Evolutionary conservation across 2,888 invertebrate genomes (phyloP).

Genomic region (Morpho deidamia): DNA sequence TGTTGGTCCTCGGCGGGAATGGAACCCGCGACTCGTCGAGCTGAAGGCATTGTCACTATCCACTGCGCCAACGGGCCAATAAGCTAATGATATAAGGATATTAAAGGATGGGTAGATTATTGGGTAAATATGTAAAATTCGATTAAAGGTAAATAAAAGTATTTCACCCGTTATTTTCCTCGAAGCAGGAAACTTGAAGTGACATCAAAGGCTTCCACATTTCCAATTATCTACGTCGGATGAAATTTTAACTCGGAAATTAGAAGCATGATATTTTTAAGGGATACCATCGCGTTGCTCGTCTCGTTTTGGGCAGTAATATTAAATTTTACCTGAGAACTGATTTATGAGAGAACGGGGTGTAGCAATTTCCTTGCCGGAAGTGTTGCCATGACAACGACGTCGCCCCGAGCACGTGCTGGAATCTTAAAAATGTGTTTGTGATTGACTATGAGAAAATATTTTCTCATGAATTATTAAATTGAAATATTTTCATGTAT

Average conservation of each 20-base stretch:
- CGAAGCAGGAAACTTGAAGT: conserved; percentile 2
- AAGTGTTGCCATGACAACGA: conserved; percentile 49
- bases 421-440: conserved; percentile 2
- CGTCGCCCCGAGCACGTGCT: conserved; percentile 1
- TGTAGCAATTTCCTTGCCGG: conserved; percentile 63
- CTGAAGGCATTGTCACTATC: too few species aligned
- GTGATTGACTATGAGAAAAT: background rate
- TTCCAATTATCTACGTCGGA: background rate
- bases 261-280: conserved; percentile 11
- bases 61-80: too few species aligned
- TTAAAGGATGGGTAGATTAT: too few species aligned
- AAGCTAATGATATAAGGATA: too few species aligned
- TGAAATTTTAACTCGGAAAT: conserved; percentile 10
- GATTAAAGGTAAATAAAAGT: background rate
- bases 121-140: too few species aligned
- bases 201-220: conserved; percentile 4
- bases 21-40: too few species aligned
- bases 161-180: background rate
- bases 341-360: conserved; percentile 59
- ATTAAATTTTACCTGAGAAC: conserved; percentile 61
- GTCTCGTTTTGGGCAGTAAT: conserved; percentile 27
- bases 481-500: background rate
- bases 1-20: too few species aligned
- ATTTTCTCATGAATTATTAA: background rate
- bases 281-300: conserved; percentile 4